Base-by-base conservation (phyloP, 1,140 invertebrate genomes). In the Drosophila nannoptera region DNA sequence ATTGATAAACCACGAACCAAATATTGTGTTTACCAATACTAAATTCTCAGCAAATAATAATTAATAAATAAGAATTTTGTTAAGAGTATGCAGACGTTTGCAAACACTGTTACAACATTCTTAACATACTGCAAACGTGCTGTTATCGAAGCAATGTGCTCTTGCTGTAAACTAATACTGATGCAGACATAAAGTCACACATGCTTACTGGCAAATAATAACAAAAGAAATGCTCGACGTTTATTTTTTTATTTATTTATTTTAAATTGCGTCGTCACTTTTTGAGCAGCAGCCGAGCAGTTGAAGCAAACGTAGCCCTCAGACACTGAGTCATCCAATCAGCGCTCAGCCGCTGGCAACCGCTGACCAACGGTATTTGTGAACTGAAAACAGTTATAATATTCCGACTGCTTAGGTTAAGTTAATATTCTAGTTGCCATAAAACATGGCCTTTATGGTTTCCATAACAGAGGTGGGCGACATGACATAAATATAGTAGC, bases 191-290 rank as follows among this genome's bases (percentile, higher is more conserved):
- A 43, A 35, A 55, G 40, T n/a, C 12, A n/a, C n/a, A 42, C 12
- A 43, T 12, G 40, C 40, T 43, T 43, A n/a, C 40, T 14, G 52
- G 33, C 68, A 54, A 71, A 48, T 35, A 62, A 72, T 52, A 72
- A 75, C 73, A 75, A 75, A 75, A 75, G 73, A 75, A 72, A 54
- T 68, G 54, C 63, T 49, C 58, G 63, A 68, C 54, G 62, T 74
- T 67, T 69, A 36, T 40, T 49, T 55, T 58, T 35, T 58, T 63
- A 33, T 54, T 60, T 40, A 31, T 55, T 58, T 59, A 69, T 62
- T 53, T 63, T 64, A 50, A 75, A 75, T 71, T 75, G 62, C 73
- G 69, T 64, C 69, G 69, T 75, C 73, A 68, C 36, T 68, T 75
- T 72, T 55, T 42, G 42, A 72, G 63, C 58, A 60, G 49, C 35